Conservation (phyloP, 2,113 vertebrate species). For the Erythrocercus mccallii region DNA sequence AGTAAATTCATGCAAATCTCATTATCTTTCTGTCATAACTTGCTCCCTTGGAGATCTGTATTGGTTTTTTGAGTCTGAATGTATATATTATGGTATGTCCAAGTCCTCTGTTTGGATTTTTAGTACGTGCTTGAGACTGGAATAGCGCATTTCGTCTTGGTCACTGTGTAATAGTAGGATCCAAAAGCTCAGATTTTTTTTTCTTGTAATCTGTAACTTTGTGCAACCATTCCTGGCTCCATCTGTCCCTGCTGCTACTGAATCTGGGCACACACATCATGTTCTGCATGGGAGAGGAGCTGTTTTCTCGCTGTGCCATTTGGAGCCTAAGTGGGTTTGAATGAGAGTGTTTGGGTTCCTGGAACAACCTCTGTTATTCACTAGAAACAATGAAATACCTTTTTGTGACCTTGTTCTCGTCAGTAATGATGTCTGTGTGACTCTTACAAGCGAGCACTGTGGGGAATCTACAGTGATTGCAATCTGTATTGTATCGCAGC, state of each 20-base stretch:
- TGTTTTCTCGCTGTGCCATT: not conserved
- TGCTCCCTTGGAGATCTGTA: not conserved
- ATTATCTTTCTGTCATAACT: not conserved
- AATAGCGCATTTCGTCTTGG: not conserved
- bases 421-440: not conserved
- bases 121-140: fast-evolving
- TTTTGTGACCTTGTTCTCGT: not conserved
- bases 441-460: not conserved
- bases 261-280: not conserved
- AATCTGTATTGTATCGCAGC: not conserved
- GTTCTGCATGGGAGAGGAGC: not conserved
- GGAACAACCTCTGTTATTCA: not conserved
- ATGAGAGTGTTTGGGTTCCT: not conserved
- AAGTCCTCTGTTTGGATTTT: not conserved
- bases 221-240: not conserved
- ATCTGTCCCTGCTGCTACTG: not conserved
- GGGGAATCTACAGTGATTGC: not conserved
- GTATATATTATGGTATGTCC: not conserved
- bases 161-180: not conserved
- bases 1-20: not conserved
- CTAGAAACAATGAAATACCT: not conserved
- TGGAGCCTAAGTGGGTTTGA: not conserved
- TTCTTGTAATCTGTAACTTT: not conserved
- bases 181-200: not conserved
- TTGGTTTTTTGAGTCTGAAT: not conserved